phyloP scores from a whole-genome alignment of 1,140 invertebrate species.

The Pogonomyrmex californicus region DNA sequence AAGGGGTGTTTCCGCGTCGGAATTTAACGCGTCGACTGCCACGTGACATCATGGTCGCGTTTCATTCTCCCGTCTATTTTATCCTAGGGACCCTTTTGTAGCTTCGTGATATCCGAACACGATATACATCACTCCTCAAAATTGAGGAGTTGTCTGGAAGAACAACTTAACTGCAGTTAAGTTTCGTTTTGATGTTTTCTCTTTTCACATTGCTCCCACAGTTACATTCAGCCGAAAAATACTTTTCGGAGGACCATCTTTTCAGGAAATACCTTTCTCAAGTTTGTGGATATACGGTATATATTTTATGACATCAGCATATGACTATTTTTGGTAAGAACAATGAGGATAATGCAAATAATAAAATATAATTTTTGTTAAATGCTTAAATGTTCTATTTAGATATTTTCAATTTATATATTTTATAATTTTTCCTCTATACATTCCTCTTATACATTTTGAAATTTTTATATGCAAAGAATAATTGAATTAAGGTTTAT shows the following conservation, averaged over 20 bases:
- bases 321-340: neutral
- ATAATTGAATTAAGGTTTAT: neutral
- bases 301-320: neutral
- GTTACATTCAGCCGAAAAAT: neutral
- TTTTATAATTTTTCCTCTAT: neutral
- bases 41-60: slow-evolving; percentile 41
- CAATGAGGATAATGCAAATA: neutral
- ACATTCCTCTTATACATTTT: neutral
- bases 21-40: slow-evolving; percentile 55
- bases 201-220: neutral
- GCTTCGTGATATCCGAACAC: slow-evolving; percentile 33
- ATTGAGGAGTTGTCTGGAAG: slow-evolving; percentile 8
- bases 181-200: neutral
- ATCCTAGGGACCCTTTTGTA: slow-evolving; percentile 17
- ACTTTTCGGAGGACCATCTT: neutral
- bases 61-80: slow-evolving; percentile 49
- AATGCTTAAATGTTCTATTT: neutral
- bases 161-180: slow-evolving; percentile 7
- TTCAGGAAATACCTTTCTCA: neutral
- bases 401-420: neutral
- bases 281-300: neutral
- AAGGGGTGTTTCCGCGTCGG: slow-evolving; percentile 54
- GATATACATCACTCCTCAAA: neutral
- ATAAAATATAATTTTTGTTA: neutral
- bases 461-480: neutral